phyloP scores from a whole-genome alignment of 2,113 vertebrate species.

The Myiagra hebetior region DNA sequence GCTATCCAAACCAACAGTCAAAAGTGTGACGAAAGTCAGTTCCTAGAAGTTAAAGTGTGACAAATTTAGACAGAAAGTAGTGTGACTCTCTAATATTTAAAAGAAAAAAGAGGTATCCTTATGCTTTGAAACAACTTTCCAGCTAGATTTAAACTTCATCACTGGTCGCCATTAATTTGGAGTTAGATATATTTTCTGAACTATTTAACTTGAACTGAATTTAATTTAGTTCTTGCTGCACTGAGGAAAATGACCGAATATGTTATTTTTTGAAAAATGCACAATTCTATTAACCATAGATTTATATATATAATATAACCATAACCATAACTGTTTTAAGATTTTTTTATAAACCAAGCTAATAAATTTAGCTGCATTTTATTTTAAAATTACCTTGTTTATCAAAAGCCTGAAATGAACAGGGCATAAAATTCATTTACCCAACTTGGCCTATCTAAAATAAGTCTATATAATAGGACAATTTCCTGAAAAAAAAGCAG shows the following conservation, averaged over 20 bases:
- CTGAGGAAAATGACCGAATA: neutral
- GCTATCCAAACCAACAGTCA: neutral
- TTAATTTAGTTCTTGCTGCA: neutral
- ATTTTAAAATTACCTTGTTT: neutral
- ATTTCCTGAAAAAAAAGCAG: neutral
- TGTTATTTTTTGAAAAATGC: neutral
- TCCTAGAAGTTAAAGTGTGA: neutral
- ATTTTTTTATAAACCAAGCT: neutral
- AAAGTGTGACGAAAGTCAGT: neutral
- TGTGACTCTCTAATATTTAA: neutral
- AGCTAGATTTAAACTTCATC: neutral
- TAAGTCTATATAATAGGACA: neutral
- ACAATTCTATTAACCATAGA: neutral
- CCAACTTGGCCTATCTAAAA: neutral
- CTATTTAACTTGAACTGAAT: neutral
- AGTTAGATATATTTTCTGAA: neutral
- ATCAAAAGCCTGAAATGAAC: neutral
- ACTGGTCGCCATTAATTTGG: neutral
- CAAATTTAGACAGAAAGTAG: neutral
- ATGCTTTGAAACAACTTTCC: neutral
- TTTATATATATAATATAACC: too few relatives aligned
- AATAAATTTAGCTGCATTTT: neutral
- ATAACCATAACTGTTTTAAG: neutral
- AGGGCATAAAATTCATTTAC: neutral
- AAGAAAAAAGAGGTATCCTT: neutral